Percentiles rank a stretch among this genome's conserved stretches.
phyloP scores from a whole-genome alignment of 2,888 invertebrate genomes.

The Epiblema foenella region DNA sequence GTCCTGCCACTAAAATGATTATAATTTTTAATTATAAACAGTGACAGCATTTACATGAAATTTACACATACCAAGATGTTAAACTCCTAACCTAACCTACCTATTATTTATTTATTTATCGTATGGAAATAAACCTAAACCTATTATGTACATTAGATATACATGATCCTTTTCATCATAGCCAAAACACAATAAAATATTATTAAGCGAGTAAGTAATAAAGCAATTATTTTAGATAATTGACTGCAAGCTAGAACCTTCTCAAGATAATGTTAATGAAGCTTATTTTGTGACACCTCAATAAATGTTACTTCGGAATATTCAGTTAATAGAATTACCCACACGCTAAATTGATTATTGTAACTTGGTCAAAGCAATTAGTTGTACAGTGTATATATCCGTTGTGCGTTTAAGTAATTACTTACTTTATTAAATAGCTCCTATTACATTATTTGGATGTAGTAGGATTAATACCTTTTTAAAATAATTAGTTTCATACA shows the following conservation, averaged over 20 bases:
- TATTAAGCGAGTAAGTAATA: too few species aligned
- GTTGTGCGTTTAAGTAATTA: constrained; percentile 65
- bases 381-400: constrained; percentile 62
- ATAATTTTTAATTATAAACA: neutral
- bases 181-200: neutral
- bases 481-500: constrained; percentile 15
- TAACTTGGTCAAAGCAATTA: constrained; percentile 62
- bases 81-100: too few species aligned
- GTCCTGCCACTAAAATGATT: too few species aligned
- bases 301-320: constrained; percentile 7
- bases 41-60: too few species aligned
- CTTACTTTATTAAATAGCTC: constrained; percentile 59
- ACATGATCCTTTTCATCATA: too few species aligned
- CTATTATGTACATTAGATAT: too few species aligned
- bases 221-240: too few species aligned
- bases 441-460: constrained; percentile 55
- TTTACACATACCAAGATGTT: too few species aligned
- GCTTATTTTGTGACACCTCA: neutral
- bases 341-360: constrained; percentile 59
- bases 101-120: too few species aligned
- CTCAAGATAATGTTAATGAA: neutral
- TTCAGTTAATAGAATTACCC: constrained; percentile 57
- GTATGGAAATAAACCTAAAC: too few species aligned
- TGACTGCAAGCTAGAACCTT: neutral
- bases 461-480: constrained; percentile 5